phyloP scores from a whole-genome alignment of 2,113 vertebrate genomes.

The Columbina picui region DNA sequence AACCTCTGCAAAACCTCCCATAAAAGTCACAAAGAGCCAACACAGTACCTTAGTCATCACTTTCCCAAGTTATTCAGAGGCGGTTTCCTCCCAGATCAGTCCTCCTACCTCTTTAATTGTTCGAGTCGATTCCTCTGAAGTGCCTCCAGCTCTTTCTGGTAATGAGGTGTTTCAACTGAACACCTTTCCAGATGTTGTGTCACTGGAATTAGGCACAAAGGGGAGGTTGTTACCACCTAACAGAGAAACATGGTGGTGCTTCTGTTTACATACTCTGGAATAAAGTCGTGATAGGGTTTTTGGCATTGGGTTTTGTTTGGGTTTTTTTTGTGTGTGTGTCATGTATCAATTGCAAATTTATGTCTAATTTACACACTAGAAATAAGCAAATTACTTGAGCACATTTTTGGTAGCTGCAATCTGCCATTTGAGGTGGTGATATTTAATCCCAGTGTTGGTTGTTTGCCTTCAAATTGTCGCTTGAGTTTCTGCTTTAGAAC shows the following conservation, averaged over 20 bases:
- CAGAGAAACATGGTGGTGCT: neutral
- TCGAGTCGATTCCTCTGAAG: neutral
- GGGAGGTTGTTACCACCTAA: neutral
- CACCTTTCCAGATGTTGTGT: slow-evolving; percentile 10
- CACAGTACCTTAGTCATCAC: neutral
- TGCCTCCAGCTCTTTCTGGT: neutral
- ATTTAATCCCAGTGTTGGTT: neutral
- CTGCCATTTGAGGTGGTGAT: neutral
- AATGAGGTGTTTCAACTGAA: neutral
- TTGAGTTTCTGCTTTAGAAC: neutral
- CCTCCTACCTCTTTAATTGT: neutral
- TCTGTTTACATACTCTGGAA: neutral
- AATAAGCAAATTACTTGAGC: neutral
- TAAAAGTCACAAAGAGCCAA: neutral
- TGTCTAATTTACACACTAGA: neutral
- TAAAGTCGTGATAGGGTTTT: neutral
- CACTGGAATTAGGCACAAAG: neutral
- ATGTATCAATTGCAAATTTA: neutral
- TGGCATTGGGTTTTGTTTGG: neutral
- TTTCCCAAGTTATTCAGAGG: neutral
- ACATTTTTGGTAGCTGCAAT: neutral
- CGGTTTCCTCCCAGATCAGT: neutral
- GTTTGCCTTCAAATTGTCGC: neutral
- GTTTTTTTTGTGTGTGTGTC: neutral
- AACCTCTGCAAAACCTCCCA: neutral